A percentile compares a stretch with the other conserved stretches of the same genome.
phyloP scores from a whole-genome alignment of 53 echinoderm and acorn worm species.

The Glandiceps talaboti region DNA sequence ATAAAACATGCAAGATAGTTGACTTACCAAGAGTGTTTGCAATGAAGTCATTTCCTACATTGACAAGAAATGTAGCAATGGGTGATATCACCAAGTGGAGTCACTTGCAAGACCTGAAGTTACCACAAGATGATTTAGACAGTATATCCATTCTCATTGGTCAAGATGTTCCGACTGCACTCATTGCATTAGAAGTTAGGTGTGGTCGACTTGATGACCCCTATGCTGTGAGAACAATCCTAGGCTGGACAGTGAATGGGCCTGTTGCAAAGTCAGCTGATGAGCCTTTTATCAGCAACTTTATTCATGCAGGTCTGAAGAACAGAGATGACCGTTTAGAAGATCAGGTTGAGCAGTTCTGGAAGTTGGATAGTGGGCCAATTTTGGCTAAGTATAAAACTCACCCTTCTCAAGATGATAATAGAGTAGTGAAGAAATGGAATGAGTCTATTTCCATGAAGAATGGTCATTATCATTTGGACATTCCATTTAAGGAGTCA shows the following conservation, averaged over 20 bases:
- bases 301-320: constrained; percentile 13
- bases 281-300: constrained; percentile 6
- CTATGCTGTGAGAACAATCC: constrained; percentile 23
- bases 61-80: too few relatives aligned
- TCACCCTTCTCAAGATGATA: too few relatives aligned
- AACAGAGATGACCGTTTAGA: constrained; percentile 21
- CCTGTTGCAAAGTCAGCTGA: constrained; percentile 13
- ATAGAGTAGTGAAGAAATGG: constrained; percentile 32
- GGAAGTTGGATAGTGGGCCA: constrained; percentile 18
- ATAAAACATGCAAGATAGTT: too few relatives aligned
- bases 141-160: constrained; percentile 36
- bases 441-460: constrained; percentile 11
- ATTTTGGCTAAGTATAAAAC: too few relatives aligned
- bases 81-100: constrained; percentile 14
- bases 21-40: too few relatives aligned
- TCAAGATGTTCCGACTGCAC: constrained; percentile 36
- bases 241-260: constrained; percentile 55
- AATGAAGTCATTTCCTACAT: too few relatives aligned
- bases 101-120: constrained; percentile 13
- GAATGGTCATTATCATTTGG: constrained; percentile 37
- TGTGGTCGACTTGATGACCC: constrained; percentile 25
- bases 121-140: constrained; percentile 14
- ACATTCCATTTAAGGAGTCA: constrained; percentile 27
- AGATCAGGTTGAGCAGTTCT: constrained; percentile 31
- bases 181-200: constrained; percentile 36